Evolutionary conservation across 2,797 vertebrate species (phyloP), one percentile per base, ranked within the genome.

Genomic region (Melanotaenia parkinsoni): DNA sequence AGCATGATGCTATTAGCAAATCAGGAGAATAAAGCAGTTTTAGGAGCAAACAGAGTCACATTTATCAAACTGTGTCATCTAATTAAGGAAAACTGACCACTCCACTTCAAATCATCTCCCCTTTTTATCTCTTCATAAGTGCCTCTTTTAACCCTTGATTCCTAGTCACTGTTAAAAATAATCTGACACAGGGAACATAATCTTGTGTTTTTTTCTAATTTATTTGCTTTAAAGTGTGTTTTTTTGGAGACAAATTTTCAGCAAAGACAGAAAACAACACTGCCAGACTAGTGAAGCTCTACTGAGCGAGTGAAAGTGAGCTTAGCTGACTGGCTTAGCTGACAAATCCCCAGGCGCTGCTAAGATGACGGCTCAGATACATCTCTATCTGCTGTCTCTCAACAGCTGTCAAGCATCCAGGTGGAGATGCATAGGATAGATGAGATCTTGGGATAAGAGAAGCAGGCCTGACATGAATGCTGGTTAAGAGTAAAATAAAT

Each of bases 341-440:
- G 87, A 87, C 80, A 82, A 85, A 88, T 87, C 83, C 87, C 86
- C 58, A 3, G 58, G 66, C 33, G 9, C 58, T 0, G 14, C 61
- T 1, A 60, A 82, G 70, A 86, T 80, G 83, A 75, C 71, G 50
- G 74, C 58, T 64, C 69, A 50, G 74, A 86, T 88, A 64, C 72
- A 12, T 68, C 76, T 86, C 81, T 53, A 80, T 86, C 82, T 68
- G 51, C 6, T 20, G 70, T 61, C 77, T 82, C 50, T 26, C 32
- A 54, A 13, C 72, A 58, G 77, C 77, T 81, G 84, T 71, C 83
- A 77, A 80, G 70, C 70, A 66, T 69, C 68, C 82, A 88, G 83
- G 85, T 82, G 74, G 69, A 63, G 82, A 77, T 2, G 74, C 51
- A 16, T 70, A 53, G 30, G 43, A 72, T 20, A 22, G 74, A 85